These are phyloP conservation scores for Equus przewalskii DNA, from an alignment of 2,113 vertebrate species.

Conservation along the genomic window DNA sequence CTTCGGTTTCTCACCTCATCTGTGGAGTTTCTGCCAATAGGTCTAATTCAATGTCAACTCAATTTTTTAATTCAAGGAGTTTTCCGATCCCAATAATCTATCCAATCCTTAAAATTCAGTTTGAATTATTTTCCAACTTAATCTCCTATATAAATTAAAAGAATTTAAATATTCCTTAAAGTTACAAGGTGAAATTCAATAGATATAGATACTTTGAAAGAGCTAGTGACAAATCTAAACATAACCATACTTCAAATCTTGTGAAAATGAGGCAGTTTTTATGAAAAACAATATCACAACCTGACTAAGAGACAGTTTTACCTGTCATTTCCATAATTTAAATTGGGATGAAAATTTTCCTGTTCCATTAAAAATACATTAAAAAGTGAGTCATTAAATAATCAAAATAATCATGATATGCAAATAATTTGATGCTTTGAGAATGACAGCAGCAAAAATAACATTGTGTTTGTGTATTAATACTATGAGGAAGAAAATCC, in stretches of 20 bases:
- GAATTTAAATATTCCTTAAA: neutral
- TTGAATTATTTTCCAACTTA: conserved; percentile 2
- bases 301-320: conserved; percentile 14
- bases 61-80: neutral
- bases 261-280: neutral
- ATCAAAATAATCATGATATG: conserved; percentile 52
- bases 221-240: conserved; percentile 10
- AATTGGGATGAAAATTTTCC: conserved; percentile 37
- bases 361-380: conserved; percentile 58
- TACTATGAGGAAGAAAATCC: conserved; percentile 36
- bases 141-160: neutral
- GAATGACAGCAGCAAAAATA: conserved; percentile 15
- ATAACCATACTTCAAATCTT: conserved; percentile 11
- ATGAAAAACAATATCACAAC: conserved; percentile 1
- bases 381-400: conserved; percentile 51
- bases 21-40: neutral
- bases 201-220: conserved; percentile 5
- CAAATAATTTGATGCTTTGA: conserved; percentile 39
- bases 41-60: neutral
- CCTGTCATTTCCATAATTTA: conserved; percentile 41
- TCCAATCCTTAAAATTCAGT: conserved; percentile 36
- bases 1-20: neutral
- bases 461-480: neutral
- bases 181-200: conserved; percentile 41
- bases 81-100: neutral